Evolutionary conservation across 2,113 vertebrate species (phyloP), one percentile per base, ranked within the genome.

Genomic region (Antigone vipio): DNA sequence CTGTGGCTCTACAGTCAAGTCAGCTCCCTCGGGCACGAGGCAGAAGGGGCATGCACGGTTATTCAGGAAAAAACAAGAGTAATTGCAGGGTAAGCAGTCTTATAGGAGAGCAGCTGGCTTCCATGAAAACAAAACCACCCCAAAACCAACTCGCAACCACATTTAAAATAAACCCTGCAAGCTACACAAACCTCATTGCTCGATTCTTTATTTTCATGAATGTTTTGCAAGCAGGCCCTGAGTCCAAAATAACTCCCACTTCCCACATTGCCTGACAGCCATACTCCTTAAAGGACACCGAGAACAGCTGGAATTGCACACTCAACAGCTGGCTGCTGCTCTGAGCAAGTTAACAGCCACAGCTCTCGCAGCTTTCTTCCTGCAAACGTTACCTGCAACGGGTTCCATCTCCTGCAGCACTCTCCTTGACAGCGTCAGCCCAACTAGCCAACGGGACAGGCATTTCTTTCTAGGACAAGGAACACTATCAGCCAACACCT

Each of bases 311-410:
- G n/a, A 38, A 34, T 3, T 4, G 0, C 19, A 1, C 19, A 9
- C 53, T 5, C 55, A 32, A 7, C 9, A 53, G 67, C 60, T 12
- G 66, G 44, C 30, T 29, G 74, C 68, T 9, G 55, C 1, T 13
- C 67, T 6, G 38, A 38, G 17, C 2, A 9, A 0, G 3, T 2
- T 6, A 6, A 17, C 16, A 2, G 6, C 6, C 47, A 2, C 0
- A 1, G 64, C 68, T 11, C n/a, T 11, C 1, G 2, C 62, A n/a
- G 66, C 9, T 82, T 5, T 12, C 40, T 10, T 17, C 55, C 56
- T 20, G 47, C 9, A 5, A 11, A 18, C 0, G 2, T 11, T 29
- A 27, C 68, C 76, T 56, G 52, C 3, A 4, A 4, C 1, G 3
- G 64, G 47, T 40, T 56, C 18, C 67, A 15, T 5, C 71, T 6